A percentile compares a stretch with the other conserved stretches of the same genome.
phyloP scores from a whole-genome alignment of 2,113 vertebrate species.

The Zosterops borbonicus region DNA sequence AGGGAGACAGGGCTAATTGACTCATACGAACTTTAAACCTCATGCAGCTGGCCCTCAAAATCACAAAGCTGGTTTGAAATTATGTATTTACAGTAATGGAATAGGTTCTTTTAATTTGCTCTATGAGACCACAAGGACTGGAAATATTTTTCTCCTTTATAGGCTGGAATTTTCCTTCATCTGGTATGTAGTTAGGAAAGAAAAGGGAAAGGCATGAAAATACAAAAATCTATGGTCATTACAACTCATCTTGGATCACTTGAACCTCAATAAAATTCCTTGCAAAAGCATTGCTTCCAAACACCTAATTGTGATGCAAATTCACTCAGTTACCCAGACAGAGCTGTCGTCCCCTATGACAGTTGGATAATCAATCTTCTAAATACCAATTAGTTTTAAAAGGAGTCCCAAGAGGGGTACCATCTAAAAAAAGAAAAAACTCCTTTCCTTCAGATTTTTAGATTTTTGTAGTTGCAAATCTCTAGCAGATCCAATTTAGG shows the following conservation, averaged over 20 bases:
- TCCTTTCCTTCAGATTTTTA: neutral
- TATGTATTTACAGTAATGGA: neutral
- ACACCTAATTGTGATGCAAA: slow-evolving; percentile 15
- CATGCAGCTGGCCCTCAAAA: neutral
- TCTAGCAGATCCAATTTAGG: neutral
- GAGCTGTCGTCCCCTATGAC: neutral
- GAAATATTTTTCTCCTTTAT: neutral
- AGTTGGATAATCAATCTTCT: slow-evolving; percentile 31
- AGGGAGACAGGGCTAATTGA: neutral
- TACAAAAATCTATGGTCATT: neutral
- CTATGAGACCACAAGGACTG: neutral
- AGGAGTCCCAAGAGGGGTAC: neutral
- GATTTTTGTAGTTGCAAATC: neutral
- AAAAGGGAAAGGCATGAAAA: neutral
- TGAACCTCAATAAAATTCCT: neutral
- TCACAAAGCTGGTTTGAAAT: neutral
- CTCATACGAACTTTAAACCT: neutral
- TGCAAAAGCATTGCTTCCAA: neutral
- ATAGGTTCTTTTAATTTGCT: neutral
- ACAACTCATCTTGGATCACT: neutral
- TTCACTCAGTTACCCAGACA: slow-evolving; percentile 1
- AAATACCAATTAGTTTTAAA: slow-evolving; percentile 15
- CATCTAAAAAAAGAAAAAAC: neutral
- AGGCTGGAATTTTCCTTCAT: neutral
- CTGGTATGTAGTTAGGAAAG: neutral